phyloP scores from a whole-genome alignment of 2,888 invertebrate genomes.

The Augochlorella aurata region DNA sequence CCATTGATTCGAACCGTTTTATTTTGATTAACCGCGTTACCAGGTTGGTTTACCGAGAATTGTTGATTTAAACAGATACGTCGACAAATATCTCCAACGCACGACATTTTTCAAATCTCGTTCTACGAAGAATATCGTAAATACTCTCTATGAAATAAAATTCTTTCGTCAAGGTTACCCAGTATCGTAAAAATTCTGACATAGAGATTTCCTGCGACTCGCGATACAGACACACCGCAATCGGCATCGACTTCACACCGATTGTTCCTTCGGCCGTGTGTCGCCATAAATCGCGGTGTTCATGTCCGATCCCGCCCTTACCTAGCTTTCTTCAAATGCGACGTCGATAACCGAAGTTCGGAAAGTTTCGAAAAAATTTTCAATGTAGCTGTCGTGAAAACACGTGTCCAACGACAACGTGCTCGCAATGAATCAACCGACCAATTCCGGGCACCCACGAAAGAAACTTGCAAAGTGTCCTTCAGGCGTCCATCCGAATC shows the following conservation, averaged over 20 bases:
- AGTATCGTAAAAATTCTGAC: neutral
- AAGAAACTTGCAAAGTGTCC: conserved; percentile 53
- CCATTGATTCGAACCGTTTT: conserved; percentile 28
- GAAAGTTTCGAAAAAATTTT: conserved; percentile 57
- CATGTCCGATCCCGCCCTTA: conserved; percentile 45
- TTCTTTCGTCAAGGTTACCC: neutral
- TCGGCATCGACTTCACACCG: conserved; percentile 28
- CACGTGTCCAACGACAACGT: conserved; percentile 48
- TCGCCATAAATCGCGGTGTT: conserved; percentile 51
- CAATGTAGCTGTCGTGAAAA: conserved; percentile 65
- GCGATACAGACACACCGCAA: neutral
- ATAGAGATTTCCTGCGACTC: no score
- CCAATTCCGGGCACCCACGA: conserved; percentile 36
- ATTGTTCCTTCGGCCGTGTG: conserved; percentile 46
- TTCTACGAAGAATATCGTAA: neutral
- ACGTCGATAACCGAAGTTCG: conserved; percentile 43
- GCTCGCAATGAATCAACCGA: conserved; percentile 68
- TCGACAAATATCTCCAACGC: neutral
- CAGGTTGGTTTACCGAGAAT: neutral
- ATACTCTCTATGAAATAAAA: conserved; percentile 11
- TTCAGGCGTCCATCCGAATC: conserved; percentile 33
- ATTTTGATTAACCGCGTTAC: neutral
- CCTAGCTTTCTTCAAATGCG: conserved; percentile 40
- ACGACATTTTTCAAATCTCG: neutral
- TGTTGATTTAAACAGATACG: neutral